These are phyloP conservation scores for Sinonovacula constricta DNA, from an alignment of 1,140 invertebrate species.

Conservation along the genomic window DNA sequence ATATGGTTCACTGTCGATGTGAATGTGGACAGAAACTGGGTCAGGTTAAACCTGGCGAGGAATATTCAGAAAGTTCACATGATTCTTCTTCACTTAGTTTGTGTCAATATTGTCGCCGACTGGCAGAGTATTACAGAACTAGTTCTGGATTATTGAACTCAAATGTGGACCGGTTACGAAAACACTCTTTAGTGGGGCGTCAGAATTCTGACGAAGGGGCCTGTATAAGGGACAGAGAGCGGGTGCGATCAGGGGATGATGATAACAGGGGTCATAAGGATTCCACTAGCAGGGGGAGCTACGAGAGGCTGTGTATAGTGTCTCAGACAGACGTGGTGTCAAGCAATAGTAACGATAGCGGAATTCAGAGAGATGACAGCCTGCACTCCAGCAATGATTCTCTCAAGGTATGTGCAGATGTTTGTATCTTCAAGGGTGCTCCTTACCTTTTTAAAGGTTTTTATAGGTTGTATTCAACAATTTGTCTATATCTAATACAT, in stretches of 20 bases:
- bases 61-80: background rate
- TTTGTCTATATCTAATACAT: too few relatives aligned
- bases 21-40: conserved; percentile 19
- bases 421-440: too few relatives aligned
- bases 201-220: background rate
- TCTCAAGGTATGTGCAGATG: conserved; percentile 71
- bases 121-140: background rate
- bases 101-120: conserved; percentile 41
- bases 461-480: too few relatives aligned
- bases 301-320: conserved; percentile 39
- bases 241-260: background rate
- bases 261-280: background rate
- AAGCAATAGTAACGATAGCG: conserved; percentile 75
- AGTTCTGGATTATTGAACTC: conserved; percentile 34
- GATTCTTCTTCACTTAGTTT: conserved; percentile 20
- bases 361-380: conserved; percentile 71
- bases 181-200: conserved; percentile 1
- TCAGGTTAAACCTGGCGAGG: background rate
- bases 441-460: too few relatives aligned
- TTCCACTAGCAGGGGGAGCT: conserved; percentile 15
- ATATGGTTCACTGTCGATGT: conserved; percentile 19
- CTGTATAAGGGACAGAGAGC: background rate
- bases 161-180: conserved; percentile 18
- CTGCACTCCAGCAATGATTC: conserved; percentile 71
- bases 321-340: conserved; percentile 63